These are phyloP conservation scores for Armadillidium nasatum DNA, from an alignment of 1,140 invertebrate genomes.

Conservation along the genomic window DNA sequence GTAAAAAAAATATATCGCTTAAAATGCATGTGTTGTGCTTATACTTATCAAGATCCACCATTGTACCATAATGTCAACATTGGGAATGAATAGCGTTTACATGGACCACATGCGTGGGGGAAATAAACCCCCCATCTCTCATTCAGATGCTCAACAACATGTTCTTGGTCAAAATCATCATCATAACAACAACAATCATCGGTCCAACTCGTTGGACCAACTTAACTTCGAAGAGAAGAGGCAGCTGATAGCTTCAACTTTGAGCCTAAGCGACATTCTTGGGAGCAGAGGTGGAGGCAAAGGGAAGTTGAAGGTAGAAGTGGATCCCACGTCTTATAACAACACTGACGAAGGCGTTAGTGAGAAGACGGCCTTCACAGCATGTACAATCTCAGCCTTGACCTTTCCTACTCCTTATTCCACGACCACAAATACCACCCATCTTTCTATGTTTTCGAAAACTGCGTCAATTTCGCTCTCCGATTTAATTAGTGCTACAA, in stretches of 20 bases:
- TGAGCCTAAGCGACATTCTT: conserved; percentile 74
- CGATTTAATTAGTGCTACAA: background rate
- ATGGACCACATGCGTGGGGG: conserved; percentile 9
- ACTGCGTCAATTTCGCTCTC: background rate
- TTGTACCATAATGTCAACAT: conserved; percentile 20
- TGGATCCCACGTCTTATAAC: background rate
- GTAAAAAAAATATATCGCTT: too few relatives aligned
- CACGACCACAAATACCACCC: background rate
- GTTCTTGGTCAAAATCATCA: too few relatives aligned
- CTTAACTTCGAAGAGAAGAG: conserved; percentile 85
- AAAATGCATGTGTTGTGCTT: background rate
- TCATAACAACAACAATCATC: conserved; percentile 49
- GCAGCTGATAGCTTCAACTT: conserved; percentile 76
- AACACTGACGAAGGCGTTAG: background rate
- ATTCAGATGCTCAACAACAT: conserved; percentile 47
- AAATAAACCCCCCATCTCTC: conserved; percentile 44
- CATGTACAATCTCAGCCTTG: background rate
- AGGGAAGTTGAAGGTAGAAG: background rate
- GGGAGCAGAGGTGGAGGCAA: background rate
- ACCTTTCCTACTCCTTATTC: background rate
- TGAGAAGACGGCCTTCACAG: background rate
- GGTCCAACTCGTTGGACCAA: conserved; percentile 79
- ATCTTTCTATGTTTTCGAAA: background rate
- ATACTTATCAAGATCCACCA: conserved; percentile 21
- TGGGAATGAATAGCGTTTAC: conserved; percentile 28